A percentile compares a stretch with the other conserved stretches of the same genome.
Conservation (phyloP, 2,797 vertebrate species). For the Sphenopsis melanotis region DNA sequence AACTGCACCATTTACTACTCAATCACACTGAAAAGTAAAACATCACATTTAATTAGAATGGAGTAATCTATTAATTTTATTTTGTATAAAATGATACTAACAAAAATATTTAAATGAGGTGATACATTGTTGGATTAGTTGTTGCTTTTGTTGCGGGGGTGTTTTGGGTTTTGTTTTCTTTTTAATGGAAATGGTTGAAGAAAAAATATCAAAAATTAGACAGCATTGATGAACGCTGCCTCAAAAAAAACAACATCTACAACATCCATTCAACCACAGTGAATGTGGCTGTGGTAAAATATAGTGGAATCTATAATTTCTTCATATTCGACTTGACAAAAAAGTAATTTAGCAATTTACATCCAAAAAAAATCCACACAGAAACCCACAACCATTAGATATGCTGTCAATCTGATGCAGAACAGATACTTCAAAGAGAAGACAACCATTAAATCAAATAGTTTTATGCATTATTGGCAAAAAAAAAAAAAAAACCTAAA, state of each 20-base stretch:
- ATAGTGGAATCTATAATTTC: not conserved
- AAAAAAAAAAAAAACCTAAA: not conserved
- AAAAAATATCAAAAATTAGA: not conserved
- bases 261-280: not conserved
- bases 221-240: not conserved
- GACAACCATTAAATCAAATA: not conserved
- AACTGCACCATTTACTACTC: not conserved
- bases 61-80: not conserved
- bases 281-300: not conserved
- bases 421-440: not conserved
- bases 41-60: not conserved
- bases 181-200: not conserved
- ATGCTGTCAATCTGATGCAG: not conserved
- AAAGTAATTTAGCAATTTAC: not conserved
- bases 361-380: not conserved
- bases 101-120: not conserved
- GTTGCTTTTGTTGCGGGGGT: not conserved
- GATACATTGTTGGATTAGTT: not conserved
- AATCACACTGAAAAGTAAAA: not conserved
- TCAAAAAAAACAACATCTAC: not conserved
- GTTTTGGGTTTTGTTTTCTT: not conserved
- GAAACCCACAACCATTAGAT: not conserved
- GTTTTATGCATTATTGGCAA: not conserved
- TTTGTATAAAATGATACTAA: not conserved
- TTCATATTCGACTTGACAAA: not conserved